Conservation (phyloP, 2,888 invertebrate genomes). For the Ferrisia virgata region DNA sequence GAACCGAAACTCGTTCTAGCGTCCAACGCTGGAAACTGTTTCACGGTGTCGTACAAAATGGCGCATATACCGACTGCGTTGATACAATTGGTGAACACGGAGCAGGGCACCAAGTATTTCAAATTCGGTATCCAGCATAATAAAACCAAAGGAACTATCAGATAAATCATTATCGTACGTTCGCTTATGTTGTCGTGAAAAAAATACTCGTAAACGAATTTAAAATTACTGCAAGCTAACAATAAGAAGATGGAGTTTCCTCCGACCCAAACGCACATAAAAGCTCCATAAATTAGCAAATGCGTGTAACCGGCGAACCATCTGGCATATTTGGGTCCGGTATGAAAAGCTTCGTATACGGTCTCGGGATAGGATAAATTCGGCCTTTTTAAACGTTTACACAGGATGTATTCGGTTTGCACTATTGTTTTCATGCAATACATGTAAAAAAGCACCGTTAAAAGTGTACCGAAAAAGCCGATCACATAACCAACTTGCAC, state of each 20-base stretch:
- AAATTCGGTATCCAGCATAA: constrained; percentile 81
- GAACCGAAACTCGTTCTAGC: constrained; percentile 64
- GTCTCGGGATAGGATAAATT: constrained; percentile 76
- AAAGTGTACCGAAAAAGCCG: constrained; percentile 8
- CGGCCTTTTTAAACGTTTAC: constrained; percentile 56
- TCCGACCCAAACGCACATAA: constrained; percentile 31
- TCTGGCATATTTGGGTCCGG: constrained; percentile 64
- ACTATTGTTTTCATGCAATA: constrained; percentile 57
- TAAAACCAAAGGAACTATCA: constrained; percentile 59
- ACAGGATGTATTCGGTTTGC: constrained; percentile 60
- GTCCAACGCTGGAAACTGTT: constrained; percentile 64
- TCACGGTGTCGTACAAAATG: constrained; percentile 79
- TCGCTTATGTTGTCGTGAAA: constrained; percentile 40
- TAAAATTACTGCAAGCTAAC: not conserved
- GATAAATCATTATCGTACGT: constrained; percentile 50
- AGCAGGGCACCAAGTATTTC: constrained; percentile 83
- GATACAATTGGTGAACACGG: constrained; percentile 80
- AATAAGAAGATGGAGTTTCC: constrained; percentile 27
- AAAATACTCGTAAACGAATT: constrained; percentile 36
- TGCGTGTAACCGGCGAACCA: constrained; percentile 47
- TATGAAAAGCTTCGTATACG: constrained; percentile 71
- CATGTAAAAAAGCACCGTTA: constrained; percentile 21
- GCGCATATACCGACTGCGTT: constrained; percentile 80
- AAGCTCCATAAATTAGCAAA: constrained; percentile 18
- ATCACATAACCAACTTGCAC: not conserved